These are phyloP conservation scores for Bergia sp. DNA, from an alignment of 92 coral and sea anemone genomes.

Conservation along the genomic window DNA sequence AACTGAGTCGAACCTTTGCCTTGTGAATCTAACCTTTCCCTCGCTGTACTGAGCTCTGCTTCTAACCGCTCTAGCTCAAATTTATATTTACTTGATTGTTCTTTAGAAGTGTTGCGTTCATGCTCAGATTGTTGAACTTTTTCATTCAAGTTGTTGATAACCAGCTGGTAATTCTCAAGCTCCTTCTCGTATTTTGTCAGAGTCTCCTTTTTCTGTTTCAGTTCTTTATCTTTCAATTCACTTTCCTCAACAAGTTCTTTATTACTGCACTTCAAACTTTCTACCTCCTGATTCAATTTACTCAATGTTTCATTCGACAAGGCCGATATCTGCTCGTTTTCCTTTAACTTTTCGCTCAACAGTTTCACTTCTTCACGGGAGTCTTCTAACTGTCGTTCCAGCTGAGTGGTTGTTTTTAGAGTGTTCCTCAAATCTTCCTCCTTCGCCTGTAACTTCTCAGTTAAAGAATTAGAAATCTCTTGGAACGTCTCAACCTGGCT, in stretches of 20 bases:
- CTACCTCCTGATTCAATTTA: conserved; percentile 51
- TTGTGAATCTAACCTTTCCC: conserved; percentile 50
- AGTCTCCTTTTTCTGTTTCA: conserved; percentile 50
- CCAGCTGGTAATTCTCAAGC: conserved; percentile 65
- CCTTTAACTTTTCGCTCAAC: conserved; percentile 55
- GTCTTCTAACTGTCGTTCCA: conserved; percentile 58
- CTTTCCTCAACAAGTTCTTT: conserved; percentile 49
- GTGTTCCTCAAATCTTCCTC: conserved; percentile 80
- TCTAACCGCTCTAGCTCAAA: conserved; percentile 61
- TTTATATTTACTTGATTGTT: conserved; percentile 49
- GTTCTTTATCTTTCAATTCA: conserved; percentile 52
- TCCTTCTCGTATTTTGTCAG: conserved; percentile 63
- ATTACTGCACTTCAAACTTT: conserved; percentile 43
- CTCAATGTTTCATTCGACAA: conserved; percentile 51
- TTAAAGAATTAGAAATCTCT: conserved; percentile 63
- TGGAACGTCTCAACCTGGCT: conserved; percentile 53
- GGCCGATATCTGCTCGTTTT: conserved; percentile 47
- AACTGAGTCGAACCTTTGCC: conserved; percentile 53
- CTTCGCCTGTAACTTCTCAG: conserved; percentile 66
- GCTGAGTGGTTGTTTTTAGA: conserved; percentile 55
- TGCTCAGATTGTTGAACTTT: conserved; percentile 63
- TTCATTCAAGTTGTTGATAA: conserved; percentile 63
- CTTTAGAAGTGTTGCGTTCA: conserved; percentile 60
- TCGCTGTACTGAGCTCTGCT: conserved; percentile 50
- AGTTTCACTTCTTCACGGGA: conserved; percentile 62